Conservation (phyloP, 2,888 invertebrate species). For the Ferdinandea cuprea region DNA sequence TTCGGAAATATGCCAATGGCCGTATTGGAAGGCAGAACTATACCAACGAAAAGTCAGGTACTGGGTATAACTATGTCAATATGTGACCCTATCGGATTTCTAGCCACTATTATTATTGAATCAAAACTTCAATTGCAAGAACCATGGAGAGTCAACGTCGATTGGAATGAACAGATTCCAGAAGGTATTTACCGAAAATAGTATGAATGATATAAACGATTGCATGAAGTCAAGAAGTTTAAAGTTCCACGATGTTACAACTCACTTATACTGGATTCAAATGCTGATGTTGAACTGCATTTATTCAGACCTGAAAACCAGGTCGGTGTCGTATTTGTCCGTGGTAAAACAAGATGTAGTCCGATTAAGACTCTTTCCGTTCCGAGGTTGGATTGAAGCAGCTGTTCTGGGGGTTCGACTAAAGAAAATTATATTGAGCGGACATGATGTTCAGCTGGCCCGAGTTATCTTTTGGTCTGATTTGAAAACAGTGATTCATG, state of each 20-base stretch:
- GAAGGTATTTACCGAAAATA: background rate
- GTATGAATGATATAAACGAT: too few species aligned
- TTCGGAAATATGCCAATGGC: background rate
- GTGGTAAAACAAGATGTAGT: slow-evolving; percentile 45
- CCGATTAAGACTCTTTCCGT: slow-evolving; percentile 40
- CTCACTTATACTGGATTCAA: background rate
- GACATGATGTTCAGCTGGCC: slow-evolving; percentile 19
- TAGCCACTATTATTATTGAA: background rate
- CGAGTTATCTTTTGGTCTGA: slow-evolving; percentile 49
- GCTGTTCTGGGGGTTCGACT: slow-evolving; percentile 41
- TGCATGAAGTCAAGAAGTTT: slow-evolving; percentile 1
- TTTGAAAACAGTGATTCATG: slow-evolving; percentile 59
- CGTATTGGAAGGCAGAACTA: background rate
- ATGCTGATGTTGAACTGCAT: slow-evolving; percentile 42
- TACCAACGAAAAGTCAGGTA: slow-evolving; percentile 11
- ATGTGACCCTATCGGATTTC: background rate
- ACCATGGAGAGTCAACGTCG: background rate
- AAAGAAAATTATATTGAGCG: slow-evolving; percentile 1
- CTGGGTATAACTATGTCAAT: background rate
- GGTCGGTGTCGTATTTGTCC: slow-evolving; percentile 1
- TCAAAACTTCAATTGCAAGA: background rate
- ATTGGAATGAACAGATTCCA: background rate
- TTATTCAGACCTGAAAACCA: slow-evolving; percentile 6
- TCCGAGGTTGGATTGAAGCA: slow-evolving; percentile 47
- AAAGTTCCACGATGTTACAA: slow-evolving; percentile 36